Evolutionary conservation across 2,888 invertebrate species (phyloP), one percentile per base, ranked within the genome.

Genomic region (Gryllus longicercus): DNA sequence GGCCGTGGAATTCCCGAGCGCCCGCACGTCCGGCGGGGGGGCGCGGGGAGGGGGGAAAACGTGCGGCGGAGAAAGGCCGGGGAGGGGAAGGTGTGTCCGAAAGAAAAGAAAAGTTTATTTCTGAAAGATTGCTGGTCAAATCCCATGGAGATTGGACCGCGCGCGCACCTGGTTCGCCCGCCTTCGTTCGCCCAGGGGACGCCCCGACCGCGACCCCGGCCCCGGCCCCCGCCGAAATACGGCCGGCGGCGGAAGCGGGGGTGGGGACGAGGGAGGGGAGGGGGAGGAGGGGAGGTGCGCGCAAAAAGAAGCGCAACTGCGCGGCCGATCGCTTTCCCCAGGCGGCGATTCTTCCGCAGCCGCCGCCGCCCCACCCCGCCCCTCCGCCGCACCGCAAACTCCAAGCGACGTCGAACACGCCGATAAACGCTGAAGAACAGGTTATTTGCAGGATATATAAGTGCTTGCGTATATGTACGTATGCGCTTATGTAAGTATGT

Each of bases 71-170:
- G n/a, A 21, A 21, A 63, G 63, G n/a, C 11, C 8, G n/a, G 11
- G 63, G 11, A 11, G 8, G 25, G 63, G n/a, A 63, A 63, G 63
- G 63, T 63, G 63, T n/a, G 14, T 63, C 63, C 63, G 63, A 63
- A 63, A 63, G 63, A 63, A 63, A 38, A 63, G 63, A 63, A 63
- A 63, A 63, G 63, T 63, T 63, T 63, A 63, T 63, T 63, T 63
- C 63, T 63, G 63, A 63, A 63, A 63, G 63, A 63, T 63, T 63
- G 63, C 63, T 63, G 63, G 63, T 63, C 63, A 63, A 63, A 63
- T 63, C 63, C 63, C 63, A 63, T 63, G 63, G 63, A 63, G 63
- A 63, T 63, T 63, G 63, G 63, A n/a, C n/a, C n/a, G 63, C 4
- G 16, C 63, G 63, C 63, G 63, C 63, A 63, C 63, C 63, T 63